These are phyloP conservation scores for Crenuchus spilurus DNA, from an alignment of 2,797 vertebrate genomes.

Conservation along the genomic window DNA sequence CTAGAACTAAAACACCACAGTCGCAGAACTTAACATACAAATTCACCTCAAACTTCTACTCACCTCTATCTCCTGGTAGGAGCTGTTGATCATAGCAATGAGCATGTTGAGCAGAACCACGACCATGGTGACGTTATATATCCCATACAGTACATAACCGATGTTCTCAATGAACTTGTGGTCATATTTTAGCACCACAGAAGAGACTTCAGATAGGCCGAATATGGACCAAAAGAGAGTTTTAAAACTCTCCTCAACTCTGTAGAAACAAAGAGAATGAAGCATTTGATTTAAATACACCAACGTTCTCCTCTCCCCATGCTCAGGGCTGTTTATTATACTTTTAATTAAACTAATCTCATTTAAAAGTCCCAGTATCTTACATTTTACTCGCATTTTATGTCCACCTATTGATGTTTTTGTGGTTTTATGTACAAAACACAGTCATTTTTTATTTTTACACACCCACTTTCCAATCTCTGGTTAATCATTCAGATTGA, in stretches of 20 bases:
- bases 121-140: slow-evolving; percentile 98
- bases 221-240: slow-evolving; percentile 99
- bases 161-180: slow-evolving; percentile 99
- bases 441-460: too few species aligned
- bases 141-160: slow-evolving; percentile 93
- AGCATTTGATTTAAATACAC: not conserved
- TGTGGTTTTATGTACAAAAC: too few species aligned
- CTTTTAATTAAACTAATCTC: too few species aligned
- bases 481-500: too few species aligned
- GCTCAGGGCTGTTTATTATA: too few species aligned
- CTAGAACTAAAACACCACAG: too few species aligned
- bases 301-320: too few species aligned
- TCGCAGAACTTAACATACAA: not conserved
- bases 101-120: slow-evolving; percentile 98
- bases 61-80: slow-evolving; percentile 98
- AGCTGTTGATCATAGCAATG: slow-evolving; percentile 99
- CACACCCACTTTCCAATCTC: too few species aligned
- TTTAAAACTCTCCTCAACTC: slow-evolving; percentile 98
- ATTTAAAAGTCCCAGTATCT: too few species aligned
- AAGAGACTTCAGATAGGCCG: slow-evolving; percentile 94
- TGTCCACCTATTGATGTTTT: too few species aligned
- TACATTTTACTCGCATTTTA: too few species aligned
- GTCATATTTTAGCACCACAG: slow-evolving; percentile 96
- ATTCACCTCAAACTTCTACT: slow-evolving; percentile 20
- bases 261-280: slow-evolving; percentile 57